These are phyloP conservation scores for Slavum lentiscoides DNA, from an alignment of 2,888 invertebrate genomes.

Conservation along the genomic window DNA sequence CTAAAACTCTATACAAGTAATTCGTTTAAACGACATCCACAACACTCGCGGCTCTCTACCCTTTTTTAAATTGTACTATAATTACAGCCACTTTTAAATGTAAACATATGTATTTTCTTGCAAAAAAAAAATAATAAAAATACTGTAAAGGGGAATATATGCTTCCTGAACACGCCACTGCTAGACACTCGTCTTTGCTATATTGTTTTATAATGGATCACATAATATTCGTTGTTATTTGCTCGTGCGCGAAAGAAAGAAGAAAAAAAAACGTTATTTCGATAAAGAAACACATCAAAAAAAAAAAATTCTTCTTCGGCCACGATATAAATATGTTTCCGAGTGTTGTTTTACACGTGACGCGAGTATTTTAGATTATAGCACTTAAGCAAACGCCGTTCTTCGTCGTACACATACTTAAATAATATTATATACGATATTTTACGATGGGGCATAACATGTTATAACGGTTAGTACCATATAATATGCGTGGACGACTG, in stretches of 20 bases:
- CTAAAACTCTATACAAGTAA: too few relatives aligned
- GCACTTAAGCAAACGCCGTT: constrained; percentile 14
- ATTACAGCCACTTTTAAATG: too few relatives aligned
- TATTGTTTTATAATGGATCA: background rate
- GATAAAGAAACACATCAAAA: background rate
- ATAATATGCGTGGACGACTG: background rate
- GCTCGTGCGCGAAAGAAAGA: background rate
- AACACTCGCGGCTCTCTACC: too few relatives aligned
- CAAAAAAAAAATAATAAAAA: too few relatives aligned
- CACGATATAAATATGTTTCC: background rate
- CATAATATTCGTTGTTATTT: background rate
- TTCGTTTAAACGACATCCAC: too few relatives aligned
- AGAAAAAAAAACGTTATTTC: background rate
- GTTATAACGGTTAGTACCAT: background rate
- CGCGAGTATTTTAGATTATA: constrained; percentile 16
- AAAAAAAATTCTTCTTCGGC: background rate
- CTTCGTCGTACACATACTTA: background rate
- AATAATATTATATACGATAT: background rate
- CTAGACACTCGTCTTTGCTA: background rate
- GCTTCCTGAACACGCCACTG: too few relatives aligned
- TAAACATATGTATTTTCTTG: too few relatives aligned
- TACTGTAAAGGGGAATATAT: too few relatives aligned
- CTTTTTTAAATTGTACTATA: too few relatives aligned
- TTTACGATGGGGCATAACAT: too few relatives aligned
- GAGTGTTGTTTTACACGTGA: constrained; percentile 1